Evolutionary conservation across 2,797 vertebrate species (phyloP).

Genomic region (Pipistrellus pipistrellus): DNA sequence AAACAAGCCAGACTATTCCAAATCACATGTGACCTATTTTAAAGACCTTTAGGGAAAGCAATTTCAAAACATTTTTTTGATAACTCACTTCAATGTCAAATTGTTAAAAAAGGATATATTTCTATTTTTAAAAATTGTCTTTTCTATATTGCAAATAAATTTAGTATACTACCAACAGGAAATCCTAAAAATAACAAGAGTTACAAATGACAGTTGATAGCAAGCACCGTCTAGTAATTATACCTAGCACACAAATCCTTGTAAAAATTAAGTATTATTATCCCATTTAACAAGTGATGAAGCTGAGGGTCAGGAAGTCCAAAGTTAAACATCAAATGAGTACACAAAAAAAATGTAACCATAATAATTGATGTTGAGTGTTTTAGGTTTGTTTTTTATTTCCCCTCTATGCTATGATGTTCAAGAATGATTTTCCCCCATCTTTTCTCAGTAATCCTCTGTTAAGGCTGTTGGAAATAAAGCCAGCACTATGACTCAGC

Average conservation of each 20-base stretch:
- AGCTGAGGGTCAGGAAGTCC: neutral
- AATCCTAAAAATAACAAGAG: neutral
- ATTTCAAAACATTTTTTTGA: constrained; percentile 58
- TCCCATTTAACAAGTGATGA: neutral
- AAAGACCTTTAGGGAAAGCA: neutral
- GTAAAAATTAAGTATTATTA: constrained; percentile 1
- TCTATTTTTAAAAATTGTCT: constrained; percentile 42
- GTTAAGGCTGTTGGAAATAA: constrained; percentile 12
- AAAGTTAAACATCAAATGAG: neutral
- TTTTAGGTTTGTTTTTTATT: neutral
- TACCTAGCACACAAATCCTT: neutral
- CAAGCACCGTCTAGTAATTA: neutral
- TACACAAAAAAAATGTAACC: neutral
- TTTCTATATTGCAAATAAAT: neutral
- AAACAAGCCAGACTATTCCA: neutral
- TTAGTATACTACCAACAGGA: neutral
- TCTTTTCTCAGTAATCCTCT: constrained; percentile 61
- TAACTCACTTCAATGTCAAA: constrained; percentile 24
- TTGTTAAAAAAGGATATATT: neutral
- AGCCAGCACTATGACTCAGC: neutral
- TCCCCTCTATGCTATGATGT: neutral
- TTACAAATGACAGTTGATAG: constrained; percentile 6
- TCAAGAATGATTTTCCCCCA: neutral
- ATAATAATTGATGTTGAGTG: neutral
- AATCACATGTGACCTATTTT: neutral